Conservation (phyloP, 2,797 vertebrate species). For the Nyctibius grandis region DNA sequence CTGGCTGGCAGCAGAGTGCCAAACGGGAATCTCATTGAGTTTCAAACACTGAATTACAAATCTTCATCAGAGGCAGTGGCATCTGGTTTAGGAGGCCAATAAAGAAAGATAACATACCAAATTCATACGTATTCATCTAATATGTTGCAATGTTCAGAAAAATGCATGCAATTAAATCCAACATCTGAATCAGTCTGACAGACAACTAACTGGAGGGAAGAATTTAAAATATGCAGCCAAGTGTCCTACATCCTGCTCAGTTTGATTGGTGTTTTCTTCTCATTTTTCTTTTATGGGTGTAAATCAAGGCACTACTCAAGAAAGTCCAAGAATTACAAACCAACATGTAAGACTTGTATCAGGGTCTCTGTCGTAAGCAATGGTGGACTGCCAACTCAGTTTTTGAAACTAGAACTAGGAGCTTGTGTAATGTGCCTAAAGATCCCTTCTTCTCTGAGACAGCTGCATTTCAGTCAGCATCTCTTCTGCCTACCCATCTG, state of each 20-base stretch:
- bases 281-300: neutral
- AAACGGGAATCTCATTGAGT: neutral
- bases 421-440: neutral
- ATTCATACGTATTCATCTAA: neutral
- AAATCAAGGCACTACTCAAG: neutral
- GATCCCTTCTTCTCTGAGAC: neutral
- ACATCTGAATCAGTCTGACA: neutral
- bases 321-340: neutral
- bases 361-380: neutral
- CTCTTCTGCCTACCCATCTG: slow-evolving; percentile 12
- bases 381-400: neutral
- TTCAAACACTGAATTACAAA: neutral
- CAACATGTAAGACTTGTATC: neutral
- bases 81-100: neutral
- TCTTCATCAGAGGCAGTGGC: neutral
- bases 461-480: neutral
- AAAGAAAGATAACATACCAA: neutral
- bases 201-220: neutral
- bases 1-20: neutral
- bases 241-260: neutral
- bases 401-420: neutral
- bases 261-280: neutral
- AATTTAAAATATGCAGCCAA: neutral
- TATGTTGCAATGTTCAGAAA: neutral
- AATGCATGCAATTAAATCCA: neutral